These are phyloP conservation scores for Pachypanchax playfairii DNA, from an alignment of 2,113 vertebrate species.

Conservation along the genomic window DNA sequence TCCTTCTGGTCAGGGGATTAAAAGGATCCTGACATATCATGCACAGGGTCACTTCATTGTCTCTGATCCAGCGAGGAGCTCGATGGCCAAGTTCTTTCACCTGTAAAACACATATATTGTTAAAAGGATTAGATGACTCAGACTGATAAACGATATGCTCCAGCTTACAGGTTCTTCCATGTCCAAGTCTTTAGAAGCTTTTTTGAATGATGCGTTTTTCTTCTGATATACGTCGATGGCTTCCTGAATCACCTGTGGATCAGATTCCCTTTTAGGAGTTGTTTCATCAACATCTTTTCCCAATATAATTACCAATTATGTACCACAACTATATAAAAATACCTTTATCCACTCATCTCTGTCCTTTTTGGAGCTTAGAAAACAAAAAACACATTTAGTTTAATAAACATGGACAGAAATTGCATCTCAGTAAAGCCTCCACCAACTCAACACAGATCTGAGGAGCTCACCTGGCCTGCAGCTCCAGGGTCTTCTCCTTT, in stretches of 20 bases:
- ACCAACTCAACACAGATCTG: background rate
- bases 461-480: slow-evolving; percentile 87
- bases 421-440: no score
- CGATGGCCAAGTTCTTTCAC: slow-evolving; percentile 87
- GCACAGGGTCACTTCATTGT: slow-evolving; percentile 93
- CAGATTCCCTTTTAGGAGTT: background rate
- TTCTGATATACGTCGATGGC: slow-evolving; percentile 88
- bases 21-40: slow-evolving; percentile 94
- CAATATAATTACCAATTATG: background rate
- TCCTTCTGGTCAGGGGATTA: slow-evolving; percentile 87
- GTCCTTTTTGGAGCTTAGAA: slow-evolving; percentile 89
- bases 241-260: slow-evolving; percentile 83
- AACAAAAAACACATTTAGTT: background rate
- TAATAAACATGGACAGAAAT: no score
- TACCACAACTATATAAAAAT: background rate
- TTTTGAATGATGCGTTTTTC: slow-evolving; percentile 91
- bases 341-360: slow-evolving; percentile 93
- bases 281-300: background rate
- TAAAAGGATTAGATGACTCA: no score
- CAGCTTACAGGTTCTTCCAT: slow-evolving; percentile 87
- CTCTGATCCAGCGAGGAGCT: slow-evolving; percentile 93
- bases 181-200: slow-evolving; percentile 85
- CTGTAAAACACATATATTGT: slow-evolving; percentile 64
- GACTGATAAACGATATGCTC: no score
- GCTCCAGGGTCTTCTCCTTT: slow-evolving; percentile 89